These are phyloP conservation scores for Eurypyga helias DNA, from an alignment of 2,113 vertebrate genomes.

Conservation along the genomic window DNA sequence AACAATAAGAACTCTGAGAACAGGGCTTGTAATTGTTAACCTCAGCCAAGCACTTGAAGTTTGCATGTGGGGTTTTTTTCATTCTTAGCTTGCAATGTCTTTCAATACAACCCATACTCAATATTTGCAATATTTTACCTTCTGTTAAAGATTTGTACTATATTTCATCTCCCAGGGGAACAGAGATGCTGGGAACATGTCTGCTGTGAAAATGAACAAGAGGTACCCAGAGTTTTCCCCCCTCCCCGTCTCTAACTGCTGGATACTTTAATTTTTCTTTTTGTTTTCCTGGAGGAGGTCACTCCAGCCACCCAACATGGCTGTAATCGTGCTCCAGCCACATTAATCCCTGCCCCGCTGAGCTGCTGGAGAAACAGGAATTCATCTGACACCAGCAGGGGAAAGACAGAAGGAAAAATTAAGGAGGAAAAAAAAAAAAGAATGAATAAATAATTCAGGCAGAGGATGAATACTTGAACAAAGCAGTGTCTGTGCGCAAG, in stretches of 20 bases:
- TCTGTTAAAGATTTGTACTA: background rate
- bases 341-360: constrained; percentile 70
- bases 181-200: background rate
- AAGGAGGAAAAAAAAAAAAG: background rate
- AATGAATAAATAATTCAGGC: constrained; percentile 71
- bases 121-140: constrained; percentile 36
- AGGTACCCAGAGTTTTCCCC: background rate
- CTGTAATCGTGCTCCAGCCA: background rate
- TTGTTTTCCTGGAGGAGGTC: constrained; percentile 47
- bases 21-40: background rate
- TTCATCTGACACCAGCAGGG: constrained; percentile 67
- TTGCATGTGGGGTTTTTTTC: background rate
- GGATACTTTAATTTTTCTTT: constrained; percentile 39
- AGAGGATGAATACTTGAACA: constrained; percentile 48
- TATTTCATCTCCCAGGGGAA: background rate
- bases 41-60: background rate
- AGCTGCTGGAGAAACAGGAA: constrained; percentile 66
- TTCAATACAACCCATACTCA: constrained; percentile 1
- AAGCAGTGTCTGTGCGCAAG: background rate
- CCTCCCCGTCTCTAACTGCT: constrained; percentile 5
- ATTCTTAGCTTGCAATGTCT: constrained; percentile 1
- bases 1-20: constrained; percentile 13
- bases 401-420: constrained; percentile 72
- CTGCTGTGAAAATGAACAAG: constrained; percentile 36
- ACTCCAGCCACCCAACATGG: constrained; percentile 2